Evolutionary conservation across 2,797 vertebrate species (phyloP), one percentile per base, ranked within the genome.

Genomic region (Chelon labrosus): DNA sequence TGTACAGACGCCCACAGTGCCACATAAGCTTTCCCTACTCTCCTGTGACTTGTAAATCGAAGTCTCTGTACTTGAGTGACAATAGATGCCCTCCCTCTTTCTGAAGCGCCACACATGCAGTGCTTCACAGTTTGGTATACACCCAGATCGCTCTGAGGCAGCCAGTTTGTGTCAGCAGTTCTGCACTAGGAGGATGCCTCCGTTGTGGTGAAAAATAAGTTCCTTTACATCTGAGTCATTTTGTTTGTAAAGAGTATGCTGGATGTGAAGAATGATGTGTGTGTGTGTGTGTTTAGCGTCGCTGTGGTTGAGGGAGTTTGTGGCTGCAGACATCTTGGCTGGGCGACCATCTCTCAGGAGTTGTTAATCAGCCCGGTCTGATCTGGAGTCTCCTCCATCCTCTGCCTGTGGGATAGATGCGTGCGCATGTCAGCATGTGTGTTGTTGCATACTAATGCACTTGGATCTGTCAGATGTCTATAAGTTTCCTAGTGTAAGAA

Each of bases 281-380:
- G 77, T 60, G 69, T 66, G 70, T 71, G 73, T 85, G 75, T 70
- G 64, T 68, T 77, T 57, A 65, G 73, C 77, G 58, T 91, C 86
- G 68, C 84, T 93, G 85, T 59, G 87, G 88, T 92, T 88, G 82
- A 82, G 82, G 72, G 84, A 91, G 85, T 82, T 83, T 90, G 85
- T 82, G 86, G 82, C 79, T 91, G 87, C 90, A 91, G 90, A 92
- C 92, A 92, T 83, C 80, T 86, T 91, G 91, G 85, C 91, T 92
- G 73, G 83, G 82, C 63, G 25, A 85, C 73, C 84, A 77, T 84
- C 85, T 88, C 90, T 89, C 64, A 73, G 85, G 89, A 83, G 88
- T 62, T 89, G 88, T 92, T 92, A 92, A 92, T 93, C 92, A 91
- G 73, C 73, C 35, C 12, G 17, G 77, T 85, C 79, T 89, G 77